Base-by-base conservation (phyloP, 2,888 invertebrate genomes). In the Chromoteleia sp. region DNA sequence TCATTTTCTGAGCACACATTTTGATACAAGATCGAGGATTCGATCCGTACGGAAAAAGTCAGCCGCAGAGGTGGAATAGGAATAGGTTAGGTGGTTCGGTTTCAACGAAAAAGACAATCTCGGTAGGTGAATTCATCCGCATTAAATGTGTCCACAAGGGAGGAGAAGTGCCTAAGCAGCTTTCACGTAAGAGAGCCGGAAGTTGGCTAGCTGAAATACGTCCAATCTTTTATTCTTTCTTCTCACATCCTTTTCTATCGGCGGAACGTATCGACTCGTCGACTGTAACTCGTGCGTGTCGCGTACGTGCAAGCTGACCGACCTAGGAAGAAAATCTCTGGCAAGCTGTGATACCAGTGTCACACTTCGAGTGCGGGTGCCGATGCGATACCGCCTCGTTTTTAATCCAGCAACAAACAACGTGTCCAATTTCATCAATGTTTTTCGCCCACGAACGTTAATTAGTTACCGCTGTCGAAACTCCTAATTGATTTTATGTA, bases 171-270 rank as follows among this genome's bases (percentile, higher is more conserved):
- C 65, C 82, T 78, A 83, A 83, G 65, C 75, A 73, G 83, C 85
- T 87, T 87, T 86, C 82, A 81, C 83, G 80, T 76, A 83, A 63
- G 79, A 84, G 77, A 86, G 83, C 81, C 83, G 84, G 84, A 86
- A 86, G 85, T 87, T 86, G 84, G 83, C 85, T 41, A 30, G 41
- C 74, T 74, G 80, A 81, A 87, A 85, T 83, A 65, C 52, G 65
- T 59, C 43, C 65, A 79, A 65, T 82, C 71, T 71, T 77, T 75
- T 58, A 70, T 70, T 74, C 54, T 50, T 80, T 78, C 76, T 77
- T 78, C 67, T 73, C 68, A 17, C 71, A 68, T 78, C 67, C 75
- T 74, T 81, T 75, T 61, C 73, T 58, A 75, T 78, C 75, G 61
- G 41, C 25, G 39, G 39, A 71, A 79, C 75, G 73, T 81, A 83